phyloP scores from a whole-genome alignment of 2,113 vertebrate genomes.

The Falcunculus frontatus region DNA sequence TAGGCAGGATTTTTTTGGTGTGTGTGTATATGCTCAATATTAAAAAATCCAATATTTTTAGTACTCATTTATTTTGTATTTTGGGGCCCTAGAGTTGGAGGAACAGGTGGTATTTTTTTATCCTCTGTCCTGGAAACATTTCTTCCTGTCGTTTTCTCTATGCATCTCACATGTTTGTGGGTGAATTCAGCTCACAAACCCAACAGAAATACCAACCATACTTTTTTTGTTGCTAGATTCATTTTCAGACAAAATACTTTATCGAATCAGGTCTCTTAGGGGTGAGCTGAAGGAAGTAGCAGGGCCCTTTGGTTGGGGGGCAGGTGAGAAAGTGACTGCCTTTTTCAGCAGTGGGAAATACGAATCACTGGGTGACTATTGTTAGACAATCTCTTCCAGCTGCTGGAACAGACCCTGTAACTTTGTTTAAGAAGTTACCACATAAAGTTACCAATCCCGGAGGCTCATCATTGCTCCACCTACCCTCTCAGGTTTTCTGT shows the following conservation, averaged over 20 bases:
- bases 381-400: background rate
- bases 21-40: no score
- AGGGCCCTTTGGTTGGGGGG: background rate
- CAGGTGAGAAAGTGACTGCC: background rate
- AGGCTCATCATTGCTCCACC: background rate
- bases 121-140: background rate
- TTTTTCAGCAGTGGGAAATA: background rate
- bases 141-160: background rate
- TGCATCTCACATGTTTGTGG: background rate
- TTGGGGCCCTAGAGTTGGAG: background rate
- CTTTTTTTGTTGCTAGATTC: background rate
- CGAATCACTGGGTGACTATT: background rate
- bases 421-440: background rate
- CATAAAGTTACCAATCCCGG: background rate
- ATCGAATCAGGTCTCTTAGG: background rate
- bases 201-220: background rate
- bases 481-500: background rate
- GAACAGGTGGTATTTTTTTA: background rate
- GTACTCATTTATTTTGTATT: background rate
- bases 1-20: background rate
- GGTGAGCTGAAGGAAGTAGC: background rate
- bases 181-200: background rate
- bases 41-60: background rate
- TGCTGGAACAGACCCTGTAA: background rate
- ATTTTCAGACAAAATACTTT: background rate